Evolutionary conservation across 2,888 invertebrate species (phyloP), one percentile per base, ranked within the genome.

Genomic region (Amblyteles armatorius): DNA sequence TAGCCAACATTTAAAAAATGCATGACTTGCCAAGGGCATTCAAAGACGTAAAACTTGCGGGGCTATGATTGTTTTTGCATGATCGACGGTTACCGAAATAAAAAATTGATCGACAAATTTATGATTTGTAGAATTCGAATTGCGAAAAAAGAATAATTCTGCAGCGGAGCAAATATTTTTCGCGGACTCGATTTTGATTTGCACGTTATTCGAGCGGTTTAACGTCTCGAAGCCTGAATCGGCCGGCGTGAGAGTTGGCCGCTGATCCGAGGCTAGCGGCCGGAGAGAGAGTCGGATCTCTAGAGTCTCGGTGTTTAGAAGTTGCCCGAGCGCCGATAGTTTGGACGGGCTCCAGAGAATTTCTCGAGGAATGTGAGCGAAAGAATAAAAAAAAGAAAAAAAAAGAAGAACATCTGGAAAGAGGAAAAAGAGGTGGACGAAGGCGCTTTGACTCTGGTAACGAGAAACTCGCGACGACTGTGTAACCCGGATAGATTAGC

Each of bases 341-440:
- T 84, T 87, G 87, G 87, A 86, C 63, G 50, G 63, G 73, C 81
- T 86, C 87, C 87, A 87, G 84, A 55, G 84, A 87, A 87, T 87
- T 81, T 71, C 77, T 85, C 73, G 50, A 78, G 69, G 83, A 81
- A 85, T 85, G 84, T 79, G 19, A 79, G 80, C 82, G 79, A 85
- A 80, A 85, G 81, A 72, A 60, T 16, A 44, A 69, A 40, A 67
- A 65, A 82, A 55, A 44, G 0, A 26, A 22, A 74, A 63, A 65
- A 60, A 48, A 71, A 85, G 16, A 33, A 11, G 40, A 40, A 40
- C 40, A 22, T 44, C 26, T 40, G 55, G 68, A 67, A 60, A 33
- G 11, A 65, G 50, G 63, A 69, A 50, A 67, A 76, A 68, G 73
- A 83, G 80, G 52, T 36, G 19, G 50, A 69, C 33, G 65, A 77